phyloP scores from a whole-genome alignment of 2,797 vertebrate species.

The Etheostoma nigrum region DNA sequence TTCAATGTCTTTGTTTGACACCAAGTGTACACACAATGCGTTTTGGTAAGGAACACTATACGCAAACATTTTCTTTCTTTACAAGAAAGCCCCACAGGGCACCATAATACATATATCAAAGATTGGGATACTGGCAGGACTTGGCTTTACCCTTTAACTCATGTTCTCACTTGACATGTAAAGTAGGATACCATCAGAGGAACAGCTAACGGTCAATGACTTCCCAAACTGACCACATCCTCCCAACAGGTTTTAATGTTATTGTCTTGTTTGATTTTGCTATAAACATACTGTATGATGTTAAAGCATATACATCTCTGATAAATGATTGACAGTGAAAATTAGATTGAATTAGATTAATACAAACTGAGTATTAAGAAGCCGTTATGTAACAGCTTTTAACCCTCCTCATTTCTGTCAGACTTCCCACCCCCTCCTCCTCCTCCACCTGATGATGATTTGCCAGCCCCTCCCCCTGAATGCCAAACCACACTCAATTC shows the following conservation, averaged over 20 bases:
- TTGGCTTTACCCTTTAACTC: background rate
- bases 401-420: constrained; percentile 73
- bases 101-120: background rate
- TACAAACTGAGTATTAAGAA: background rate
- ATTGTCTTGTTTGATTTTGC: constrained; percentile 1
- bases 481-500: constrained; percentile 74
- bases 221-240: background rate
- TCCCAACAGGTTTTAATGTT: background rate
- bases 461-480: constrained; percentile 85
- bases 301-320: background rate
- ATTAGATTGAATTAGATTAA: background rate
- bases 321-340: background rate
- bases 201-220: background rate
- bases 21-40: background rate
- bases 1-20: background rate
- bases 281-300: background rate
- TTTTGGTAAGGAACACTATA: constrained; percentile 9
- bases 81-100: background rate
- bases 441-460: constrained; percentile 85
- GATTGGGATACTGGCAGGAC: background rate
- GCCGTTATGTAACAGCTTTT: constrained; percentile 50
- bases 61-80: constrained; percentile 14
- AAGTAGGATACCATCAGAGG: background rate
- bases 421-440: constrained; percentile 87
- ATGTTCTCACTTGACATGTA: background rate